Base-by-base conservation (phyloP, 2,888 invertebrate species). In the Drosophila parthenogenetica region DNA sequence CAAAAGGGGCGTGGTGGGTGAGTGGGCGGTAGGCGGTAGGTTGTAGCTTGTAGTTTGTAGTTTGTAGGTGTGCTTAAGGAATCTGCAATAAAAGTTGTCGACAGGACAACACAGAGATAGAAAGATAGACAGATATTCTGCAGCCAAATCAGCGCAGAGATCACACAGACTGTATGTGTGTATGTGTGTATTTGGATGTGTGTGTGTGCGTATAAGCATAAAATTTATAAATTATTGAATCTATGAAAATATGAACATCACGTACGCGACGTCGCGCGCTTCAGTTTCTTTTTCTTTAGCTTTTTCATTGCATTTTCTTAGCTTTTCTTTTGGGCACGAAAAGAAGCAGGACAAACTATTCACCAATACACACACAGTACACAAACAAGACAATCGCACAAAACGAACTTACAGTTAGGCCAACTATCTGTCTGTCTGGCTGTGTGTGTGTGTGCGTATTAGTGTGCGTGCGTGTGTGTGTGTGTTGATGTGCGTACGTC, bases 191-290 rank as follows among this genome's bases (percentile, higher is more conserved):
- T 39, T 16, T 39, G 45, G 25, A 42, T 46, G 37, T 55, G 32
- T 25, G 22, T 54, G 25, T 59, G 50, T 62, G 60, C 55, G 72
- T 70, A 65, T 58, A 57, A 65, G 83, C 80, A 82, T 85, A 82
- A 79, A 84, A 85, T 85, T 73, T 79, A 87, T 85, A 85, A 87
- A 87, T 87, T 85, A 87, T 87, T 87, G 87, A 87, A 87, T 85
- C 81, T 77, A 82, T 87, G 83, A 85, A 81, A 85, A 85, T 87
- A 87, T 85, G 85, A 85, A 81, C 85, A 85, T 85, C 85, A 85
- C 85, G 85, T 87, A 87, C 85, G 65, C 79, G 46, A 57, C 71
- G 63, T 58, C 64, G 59, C 68, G 45, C 59, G 49, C 55, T 50
- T 60, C 55, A 59, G 67, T 62, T 62, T 39, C 68, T 50, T 48